A percentile compares a stretch with the other conserved stretches of the same genome.
These are phyloP conservation scores for Alectoris magna DNA, from an alignment of 2,797 vertebrate genomes.

Conservation along the genomic window DNA sequence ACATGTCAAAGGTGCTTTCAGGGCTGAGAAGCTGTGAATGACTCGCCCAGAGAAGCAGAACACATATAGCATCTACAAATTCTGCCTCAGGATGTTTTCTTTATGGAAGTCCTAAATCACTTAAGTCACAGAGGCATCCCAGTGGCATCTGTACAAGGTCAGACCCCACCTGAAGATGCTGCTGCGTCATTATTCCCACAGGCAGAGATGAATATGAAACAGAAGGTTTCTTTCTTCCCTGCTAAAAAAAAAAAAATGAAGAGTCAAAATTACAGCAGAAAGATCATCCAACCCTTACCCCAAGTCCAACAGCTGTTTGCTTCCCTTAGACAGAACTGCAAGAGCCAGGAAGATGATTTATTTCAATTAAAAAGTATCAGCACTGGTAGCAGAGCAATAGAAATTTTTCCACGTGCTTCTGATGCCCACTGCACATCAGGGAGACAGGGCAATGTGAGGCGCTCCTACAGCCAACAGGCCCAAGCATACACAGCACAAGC, in stretches of 20 bases:
- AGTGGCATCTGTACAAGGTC: background rate
- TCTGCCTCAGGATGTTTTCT: background rate
- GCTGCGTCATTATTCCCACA: background rate
- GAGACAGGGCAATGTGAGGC: background rate
- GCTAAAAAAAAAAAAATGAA: background rate
- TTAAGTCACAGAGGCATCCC: background rate
- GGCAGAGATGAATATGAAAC: background rate
- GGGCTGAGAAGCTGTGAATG: too few species aligned
- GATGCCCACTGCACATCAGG: background rate
- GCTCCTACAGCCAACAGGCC: background rate
- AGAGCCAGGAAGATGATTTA: background rate
- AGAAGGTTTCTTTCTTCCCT: background rate
- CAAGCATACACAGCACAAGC: background rate
- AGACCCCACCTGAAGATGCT: background rate
- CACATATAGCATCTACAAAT: background rate
- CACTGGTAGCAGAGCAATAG: rapidly evolving
- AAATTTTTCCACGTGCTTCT: background rate
- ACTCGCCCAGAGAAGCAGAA: background rate
- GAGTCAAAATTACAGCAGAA: background rate
- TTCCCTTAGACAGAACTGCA: background rate
- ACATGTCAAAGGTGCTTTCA: too few species aligned
- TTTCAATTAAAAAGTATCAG: background rate
- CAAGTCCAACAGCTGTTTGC: background rate
- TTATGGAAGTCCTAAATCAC: background rate
- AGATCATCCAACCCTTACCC: background rate